Conservation (phyloP, 2,113 vertebrate genomes). For the Irena cyanogastra region DNA sequence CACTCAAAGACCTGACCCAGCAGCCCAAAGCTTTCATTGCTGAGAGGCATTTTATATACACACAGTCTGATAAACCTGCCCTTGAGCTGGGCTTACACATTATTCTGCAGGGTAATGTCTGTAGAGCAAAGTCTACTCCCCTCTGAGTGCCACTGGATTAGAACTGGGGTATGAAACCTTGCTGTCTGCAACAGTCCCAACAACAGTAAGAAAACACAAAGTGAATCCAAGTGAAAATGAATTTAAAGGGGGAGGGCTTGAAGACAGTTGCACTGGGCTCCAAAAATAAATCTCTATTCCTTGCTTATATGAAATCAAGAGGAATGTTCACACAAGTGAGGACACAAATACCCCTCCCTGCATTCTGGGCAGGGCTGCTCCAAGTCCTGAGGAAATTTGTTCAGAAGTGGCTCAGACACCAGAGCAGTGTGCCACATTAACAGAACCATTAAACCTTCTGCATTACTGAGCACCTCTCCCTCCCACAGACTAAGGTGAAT, state of each 20-base stretch:
- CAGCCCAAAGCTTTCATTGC: background rate
- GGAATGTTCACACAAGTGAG: background rate
- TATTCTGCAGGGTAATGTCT: background rate
- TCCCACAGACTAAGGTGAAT: background rate
- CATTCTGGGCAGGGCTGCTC: background rate
- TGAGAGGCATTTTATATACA: background rate
- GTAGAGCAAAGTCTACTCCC: background rate
- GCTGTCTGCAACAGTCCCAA: background rate
- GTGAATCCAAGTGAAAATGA: background rate
- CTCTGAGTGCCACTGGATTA: background rate
- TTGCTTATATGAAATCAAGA: background rate
- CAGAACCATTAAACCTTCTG: background rate
- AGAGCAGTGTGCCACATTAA: background rate
- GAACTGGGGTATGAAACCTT: background rate
- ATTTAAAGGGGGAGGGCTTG: background rate
- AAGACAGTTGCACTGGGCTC: background rate
- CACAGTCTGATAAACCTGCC: background rate
- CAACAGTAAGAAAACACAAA: background rate
- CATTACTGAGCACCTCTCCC: background rate
- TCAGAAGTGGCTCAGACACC: background rate
- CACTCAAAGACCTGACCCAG: background rate
- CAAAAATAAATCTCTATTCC: background rate
- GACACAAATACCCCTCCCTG: background rate
- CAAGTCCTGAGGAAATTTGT: background rate
- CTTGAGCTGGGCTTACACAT: background rate